Evolutionary conservation across 2,113 vertebrate species (phyloP).

Genomic region (Chaetodon trifascialis): DNA sequence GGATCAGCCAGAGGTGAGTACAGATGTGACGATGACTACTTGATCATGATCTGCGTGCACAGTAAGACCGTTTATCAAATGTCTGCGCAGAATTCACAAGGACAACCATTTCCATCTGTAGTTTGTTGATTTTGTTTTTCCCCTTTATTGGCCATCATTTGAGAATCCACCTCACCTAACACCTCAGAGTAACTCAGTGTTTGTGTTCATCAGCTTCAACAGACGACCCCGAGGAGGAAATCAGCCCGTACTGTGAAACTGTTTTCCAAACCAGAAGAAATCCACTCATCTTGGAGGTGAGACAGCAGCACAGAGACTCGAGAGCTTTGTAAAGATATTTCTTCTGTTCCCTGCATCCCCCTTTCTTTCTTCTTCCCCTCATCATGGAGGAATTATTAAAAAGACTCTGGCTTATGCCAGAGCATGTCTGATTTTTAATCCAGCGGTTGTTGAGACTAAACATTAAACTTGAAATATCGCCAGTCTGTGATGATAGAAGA

Average conservation of each 20-base stretch:
- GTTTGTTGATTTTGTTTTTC: neutral
- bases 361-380: neutral
- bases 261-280: slow-evolving; percentile 80
- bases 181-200: neutral
- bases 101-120: neutral
- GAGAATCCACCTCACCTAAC: neutral
- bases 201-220: slow-evolving; percentile 55
- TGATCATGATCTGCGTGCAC: neutral
- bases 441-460: neutral
- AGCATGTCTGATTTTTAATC: neutral
- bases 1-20: slow-evolving; percentile 80
- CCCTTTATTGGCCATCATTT: neutral
- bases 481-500: neutral
- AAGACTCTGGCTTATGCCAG: too few relatives aligned
- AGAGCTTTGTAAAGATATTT: neutral
- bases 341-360: neutral
- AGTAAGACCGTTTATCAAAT: neutral
- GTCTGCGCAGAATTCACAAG: neutral
- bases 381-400: neutral
- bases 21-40: neutral
- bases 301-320: neutral
- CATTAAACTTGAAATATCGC: too few relatives aligned
- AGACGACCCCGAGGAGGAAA: slow-evolving; percentile 75
- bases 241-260: slow-evolving; percentile 90
- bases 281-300: slow-evolving; percentile 79